phyloP scores from a whole-genome alignment of 2,888 invertebrate genomes.

The Agelastica alni region DNA sequence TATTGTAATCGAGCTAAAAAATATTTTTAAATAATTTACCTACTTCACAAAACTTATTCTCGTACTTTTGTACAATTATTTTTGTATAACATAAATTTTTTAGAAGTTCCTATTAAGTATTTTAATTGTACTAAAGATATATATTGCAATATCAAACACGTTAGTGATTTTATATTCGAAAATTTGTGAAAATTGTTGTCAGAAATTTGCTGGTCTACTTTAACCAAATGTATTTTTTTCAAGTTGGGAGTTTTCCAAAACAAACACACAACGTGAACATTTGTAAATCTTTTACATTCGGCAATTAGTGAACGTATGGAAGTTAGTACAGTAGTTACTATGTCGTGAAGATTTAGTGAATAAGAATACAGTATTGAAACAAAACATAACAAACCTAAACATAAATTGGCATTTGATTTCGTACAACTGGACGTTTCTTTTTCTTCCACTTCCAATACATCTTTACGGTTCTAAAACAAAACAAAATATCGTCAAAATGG shows the following conservation, averaged over 20 bases:
- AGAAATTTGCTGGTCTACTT: slow-evolving; percentile 48
- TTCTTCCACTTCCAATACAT: slow-evolving; percentile 50
- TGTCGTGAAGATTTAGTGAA: slow-evolving; percentile 23
- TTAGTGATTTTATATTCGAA: slow-evolving; percentile 17
- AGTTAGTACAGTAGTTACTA: slow-evolving; percentile 38
- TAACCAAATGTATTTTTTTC: too few species aligned
- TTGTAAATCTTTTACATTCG: slow-evolving; percentile 11
- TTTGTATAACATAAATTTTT: slow-evolving; percentile 26
- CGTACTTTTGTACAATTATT: slow-evolving; percentile 31
- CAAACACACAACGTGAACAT: slow-evolving; percentile 5
- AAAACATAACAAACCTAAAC: slow-evolving; percentile 57
- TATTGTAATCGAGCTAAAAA: slow-evolving; percentile 24
- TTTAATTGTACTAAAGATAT: slow-evolving; percentile 26
- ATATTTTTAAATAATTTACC: slow-evolving; percentile 26
- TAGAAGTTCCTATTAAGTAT: slow-evolving; percentile 26
- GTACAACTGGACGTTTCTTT: slow-evolving; percentile 51
- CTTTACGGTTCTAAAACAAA: slow-evolving; percentile 51
- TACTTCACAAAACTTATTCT: slow-evolving; percentile 25
- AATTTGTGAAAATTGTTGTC: slow-evolving; percentile 54
- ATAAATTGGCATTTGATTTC: slow-evolving; percentile 51
- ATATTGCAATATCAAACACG: slow-evolving; percentile 1
- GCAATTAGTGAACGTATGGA: slow-evolving; percentile 43
- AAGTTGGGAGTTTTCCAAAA: slow-evolving; percentile 3
- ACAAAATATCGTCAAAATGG: too few species aligned
- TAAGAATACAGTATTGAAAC: slow-evolving; percentile 47